A percentile compares a stretch with the other conserved stretches of the same genome.
Evolutionary conservation across 2,888 invertebrate genomes (phyloP).

Genomic region (Scelioninae gen. 2): DNA sequence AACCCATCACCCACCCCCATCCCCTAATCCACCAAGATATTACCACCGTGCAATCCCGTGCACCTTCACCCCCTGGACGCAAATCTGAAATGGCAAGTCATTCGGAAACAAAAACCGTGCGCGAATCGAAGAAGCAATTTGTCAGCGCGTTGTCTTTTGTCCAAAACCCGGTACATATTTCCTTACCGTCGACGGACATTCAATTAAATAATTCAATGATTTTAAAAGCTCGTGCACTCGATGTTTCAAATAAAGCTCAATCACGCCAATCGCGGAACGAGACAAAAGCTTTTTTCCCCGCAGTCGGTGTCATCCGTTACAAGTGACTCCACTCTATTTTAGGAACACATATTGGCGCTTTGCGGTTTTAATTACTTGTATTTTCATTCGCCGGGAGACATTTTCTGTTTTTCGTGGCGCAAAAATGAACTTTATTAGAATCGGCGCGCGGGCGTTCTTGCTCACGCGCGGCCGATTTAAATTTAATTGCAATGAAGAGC

Average conservation of each 20-base stretch:
- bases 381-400: constrained; percentile 69
- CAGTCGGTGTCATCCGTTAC: constrained; percentile 64
- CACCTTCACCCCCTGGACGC: no score
- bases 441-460: constrained; percentile 41
- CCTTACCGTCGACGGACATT: constrained; percentile 59
- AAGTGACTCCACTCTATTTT: constrained; percentile 68
- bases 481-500: constrained; percentile 74
- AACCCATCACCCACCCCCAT: no score
- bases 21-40: no score
- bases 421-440: constrained; percentile 69
- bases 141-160: no score
- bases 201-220: constrained; percentile 61
- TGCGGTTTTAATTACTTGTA: constrained; percentile 71
- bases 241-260: constrained; percentile 70
- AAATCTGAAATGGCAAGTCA: no score
- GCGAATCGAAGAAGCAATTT: no score
- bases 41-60: no score
- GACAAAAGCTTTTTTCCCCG: constrained; percentile 68
- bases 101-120: no score
- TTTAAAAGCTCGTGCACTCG: constrained; percentile 68
- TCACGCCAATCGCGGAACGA: constrained; percentile 64
- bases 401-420: constrained; percentile 64
- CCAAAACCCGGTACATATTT: constrained; percentile 50
- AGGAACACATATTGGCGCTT: constrained; percentile 68
- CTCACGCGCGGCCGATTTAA: constrained; percentile 69